Base-by-base conservation (phyloP, 2,113 vertebrate genomes). In the Lichenostomus cassidix region DNA sequence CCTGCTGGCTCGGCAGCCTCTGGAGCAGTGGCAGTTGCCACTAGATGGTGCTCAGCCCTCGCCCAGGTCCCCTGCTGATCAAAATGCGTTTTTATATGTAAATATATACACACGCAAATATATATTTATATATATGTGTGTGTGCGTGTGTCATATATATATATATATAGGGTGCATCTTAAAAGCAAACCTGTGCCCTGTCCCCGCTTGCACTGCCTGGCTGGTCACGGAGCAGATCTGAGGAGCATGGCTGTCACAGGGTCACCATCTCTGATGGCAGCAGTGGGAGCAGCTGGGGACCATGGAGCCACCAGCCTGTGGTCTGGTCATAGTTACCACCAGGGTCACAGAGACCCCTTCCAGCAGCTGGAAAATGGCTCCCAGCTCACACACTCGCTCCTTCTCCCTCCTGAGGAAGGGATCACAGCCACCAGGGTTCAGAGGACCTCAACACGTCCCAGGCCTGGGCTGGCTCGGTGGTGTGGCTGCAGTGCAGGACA, bases 41-140 rank as follows among this genome's bases (percentile, higher is more conserved):
- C 98, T 93, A 98, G 98, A 98, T 98, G 98, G 97, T 92, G 97
- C 97, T 97, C 95, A 8, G 78, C 88, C 81, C 89, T 90, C 47
- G 6, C 82, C 7, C 6, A 95, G 97, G 76, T 90, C 47, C 18
- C 62, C 39, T 3, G 3, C 60, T 28, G 59, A 55, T 50, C 85
- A 65, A 59, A 88, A 70, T 3, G 33, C 10, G 0, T 7, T 88
- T 94, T 53, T 10, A n/a, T 25, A n/a, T 29, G 46, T 22, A 83
- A 41, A 73, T 58, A 67, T 3, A 55, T 3, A 52, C 31, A 58
- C 2, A 2, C 5, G 22, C 25, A 13, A 9, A 56, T 10, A 47
- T 7, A 12, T 17, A 56, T 11, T 33, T 12, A 31, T 15, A 42
- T 1, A 18, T 23, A 24, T 20, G 2, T 7, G 3, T 37, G 1